Conservation (phyloP, 2,888 invertebrate genomes). For the Heliconius sara region DNA sequence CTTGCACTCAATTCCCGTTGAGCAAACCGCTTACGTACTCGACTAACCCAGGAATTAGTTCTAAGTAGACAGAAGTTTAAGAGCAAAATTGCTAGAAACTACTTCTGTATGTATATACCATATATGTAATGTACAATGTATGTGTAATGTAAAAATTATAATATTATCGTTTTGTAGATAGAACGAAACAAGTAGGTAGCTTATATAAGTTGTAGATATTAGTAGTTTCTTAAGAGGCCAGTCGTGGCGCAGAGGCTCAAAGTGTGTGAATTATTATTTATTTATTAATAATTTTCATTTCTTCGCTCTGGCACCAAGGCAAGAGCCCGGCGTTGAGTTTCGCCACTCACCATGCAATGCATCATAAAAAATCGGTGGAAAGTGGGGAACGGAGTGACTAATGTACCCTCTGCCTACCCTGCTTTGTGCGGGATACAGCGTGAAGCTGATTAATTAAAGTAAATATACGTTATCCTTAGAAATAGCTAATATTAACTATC, state of each 20-base stretch:
- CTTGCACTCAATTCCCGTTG: slow-evolving; percentile 29
- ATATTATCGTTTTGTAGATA: neutral
- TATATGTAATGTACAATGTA: neutral
- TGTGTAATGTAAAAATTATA: neutral
- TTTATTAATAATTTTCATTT: too few species aligned
- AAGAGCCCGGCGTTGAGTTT: too few species aligned
- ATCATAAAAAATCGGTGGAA: too few species aligned
- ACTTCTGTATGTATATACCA: slow-evolving; percentile 2
- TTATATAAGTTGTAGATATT: too few species aligned
- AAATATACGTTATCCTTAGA: neutral
- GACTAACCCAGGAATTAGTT: slow-evolving; percentile 22
- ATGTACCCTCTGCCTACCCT: neutral
- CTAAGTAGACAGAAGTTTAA: slow-evolving; percentile 26
- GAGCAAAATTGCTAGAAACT: slow-evolving; percentile 9
- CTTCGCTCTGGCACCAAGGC: too few species aligned
- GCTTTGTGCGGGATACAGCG: neutral
- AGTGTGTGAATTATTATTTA: too few species aligned
- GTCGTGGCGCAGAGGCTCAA: too few species aligned
- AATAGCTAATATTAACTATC: neutral
- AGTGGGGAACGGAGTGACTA: too few species aligned
- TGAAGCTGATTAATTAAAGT: neutral
- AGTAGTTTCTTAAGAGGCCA: too few species aligned
- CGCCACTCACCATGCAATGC: too few species aligned
- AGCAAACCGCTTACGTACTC: slow-evolving; percentile 28
- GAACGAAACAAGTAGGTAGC: too few species aligned